Evolutionary conservation across 2,888 invertebrate genomes (phyloP).

Genomic region (Hirudinaria manillensis): DNA sequence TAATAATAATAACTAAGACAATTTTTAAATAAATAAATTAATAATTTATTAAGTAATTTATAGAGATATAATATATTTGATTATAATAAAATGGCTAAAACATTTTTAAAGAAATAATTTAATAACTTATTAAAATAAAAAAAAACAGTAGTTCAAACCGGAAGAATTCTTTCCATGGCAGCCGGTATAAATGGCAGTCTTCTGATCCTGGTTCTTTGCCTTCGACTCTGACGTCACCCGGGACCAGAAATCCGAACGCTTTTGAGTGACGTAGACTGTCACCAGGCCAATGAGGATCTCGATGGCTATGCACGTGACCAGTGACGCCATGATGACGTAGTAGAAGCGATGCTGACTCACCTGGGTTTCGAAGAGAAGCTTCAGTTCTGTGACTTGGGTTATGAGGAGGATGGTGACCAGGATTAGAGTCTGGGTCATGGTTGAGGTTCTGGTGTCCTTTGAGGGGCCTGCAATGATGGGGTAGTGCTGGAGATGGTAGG

Average conservation of each 20-base stretch:
- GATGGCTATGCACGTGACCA: slow-evolving; percentile 27
- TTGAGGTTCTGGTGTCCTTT: no score
- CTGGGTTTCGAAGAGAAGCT: slow-evolving; percentile 26
- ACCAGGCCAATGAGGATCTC: slow-evolving; percentile 27
- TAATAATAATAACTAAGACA: neutral
- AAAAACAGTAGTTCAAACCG: neutral
- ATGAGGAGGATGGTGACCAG: slow-evolving; percentile 28
- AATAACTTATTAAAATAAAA: neutral
- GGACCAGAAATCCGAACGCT: neutral
- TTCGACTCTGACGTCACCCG: neutral
- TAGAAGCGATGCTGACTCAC: slow-evolving; percentile 28
- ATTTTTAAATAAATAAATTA: no score
- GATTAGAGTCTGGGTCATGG: slow-evolving; percentile 27
- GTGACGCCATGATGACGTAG: slow-evolving; percentile 26
- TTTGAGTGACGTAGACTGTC: slow-evolving; percentile 29
- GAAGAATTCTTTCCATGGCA: neutral
- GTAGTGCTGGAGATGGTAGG: no score
- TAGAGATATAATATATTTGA: no score
- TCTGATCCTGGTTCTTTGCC: neutral
- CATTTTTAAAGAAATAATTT: neutral
- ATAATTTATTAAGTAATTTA: no score
- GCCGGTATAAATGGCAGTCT: neutral
- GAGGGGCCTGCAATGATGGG: no score
- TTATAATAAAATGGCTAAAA: no score
- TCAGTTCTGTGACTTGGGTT: slow-evolving; percentile 28